A percentile compares a stretch with the other conserved stretches of the same genome.
Evolutionary conservation across 64 coral and sea anemone species (phyloP).

Genomic region (Montipora efflorescens): DNA sequence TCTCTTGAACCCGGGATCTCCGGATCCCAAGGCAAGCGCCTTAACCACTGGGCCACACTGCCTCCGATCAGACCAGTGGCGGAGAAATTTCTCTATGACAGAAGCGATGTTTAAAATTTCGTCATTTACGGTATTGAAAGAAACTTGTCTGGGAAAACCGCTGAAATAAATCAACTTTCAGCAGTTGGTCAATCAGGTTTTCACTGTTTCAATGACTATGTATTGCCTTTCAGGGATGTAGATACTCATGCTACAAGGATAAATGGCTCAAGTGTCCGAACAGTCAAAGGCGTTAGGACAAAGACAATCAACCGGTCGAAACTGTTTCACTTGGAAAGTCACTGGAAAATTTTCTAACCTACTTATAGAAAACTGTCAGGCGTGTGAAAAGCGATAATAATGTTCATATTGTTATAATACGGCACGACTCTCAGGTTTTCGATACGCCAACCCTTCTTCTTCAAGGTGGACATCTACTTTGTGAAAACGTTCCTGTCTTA

Average conservation of each 20-base stretch:
- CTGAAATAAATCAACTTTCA: slow-evolving; percentile 59
- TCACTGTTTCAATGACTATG: slow-evolving; percentile 10
- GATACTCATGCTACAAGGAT: slow-evolving; percentile 25
- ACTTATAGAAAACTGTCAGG: background rate
- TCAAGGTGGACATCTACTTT: slow-evolving; percentile 6
- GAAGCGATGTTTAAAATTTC: background rate
- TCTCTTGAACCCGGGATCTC: too few species aligned
- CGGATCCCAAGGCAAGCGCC: too few species aligned
- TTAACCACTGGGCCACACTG: background rate
- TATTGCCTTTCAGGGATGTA: too few species aligned
- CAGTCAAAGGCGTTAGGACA: slow-evolving; percentile 3
- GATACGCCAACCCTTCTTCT: slow-evolving; percentile 27
- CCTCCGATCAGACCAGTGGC: slow-evolving; percentile 42
- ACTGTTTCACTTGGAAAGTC: background rate
- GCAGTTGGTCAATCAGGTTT: slow-evolving; percentile 49
- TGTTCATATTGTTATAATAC: background rate
- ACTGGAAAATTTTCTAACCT: slow-evolving; percentile 17
- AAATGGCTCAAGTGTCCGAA: slow-evolving; percentile 3
- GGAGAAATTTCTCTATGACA: slow-evolving; percentile 44
- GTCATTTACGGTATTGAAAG: slow-evolving; percentile 74
- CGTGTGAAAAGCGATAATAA: background rate
- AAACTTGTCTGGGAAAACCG: slow-evolving; percentile 57
- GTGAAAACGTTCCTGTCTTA: background rate
- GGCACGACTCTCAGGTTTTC: slow-evolving; percentile 8
- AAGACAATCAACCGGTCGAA: slow-evolving; percentile 5